Evolutionary conservation across 2,797 vertebrate genomes (phyloP), one percentile per base, ranked within the genome.

Genomic region (Oryzias sinensis): DNA sequence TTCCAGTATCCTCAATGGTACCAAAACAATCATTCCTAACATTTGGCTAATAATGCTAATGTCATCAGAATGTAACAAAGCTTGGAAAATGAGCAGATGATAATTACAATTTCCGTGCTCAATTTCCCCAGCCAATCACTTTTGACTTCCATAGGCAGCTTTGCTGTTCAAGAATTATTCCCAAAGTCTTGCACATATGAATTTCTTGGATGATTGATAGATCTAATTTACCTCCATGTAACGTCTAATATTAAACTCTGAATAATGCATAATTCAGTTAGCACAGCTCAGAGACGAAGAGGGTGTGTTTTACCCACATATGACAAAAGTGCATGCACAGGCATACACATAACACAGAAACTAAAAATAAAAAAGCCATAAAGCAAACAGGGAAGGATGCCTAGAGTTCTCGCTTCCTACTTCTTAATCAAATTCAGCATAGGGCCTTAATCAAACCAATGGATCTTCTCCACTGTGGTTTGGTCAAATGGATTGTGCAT

Each of bases 201-300:
- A 68, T 73, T 70, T 80, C 79, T 78, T 14, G 40, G 61, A 56
- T 90, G 90, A 91, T 82, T 91, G 89, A 93, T 92, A 56, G 77
- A 63, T 89, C 69, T 81, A 91, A 90, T 90, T 90, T 88, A 87
- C 81, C 81, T 79, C 60, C 71, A 76, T 70, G 79, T 84, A 85
- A 87, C 49, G 56, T 82, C 75, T 85, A 79, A 89, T 90, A 90
- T 91, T 87, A 87, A 88, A 85, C 61, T 83, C 73, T 84, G 86
- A 91, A 87, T 90, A 81, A 91, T 90, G 81, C 75, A 89, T 87
- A 76, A 86, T 82, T 89, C 70, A 69, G 65, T 79, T 75, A 75
- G 74, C 60, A 45, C 45, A n/a, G 59, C 61, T 22, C 58, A 77
- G 49, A 62, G 63, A 71, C 1, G 53, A 49, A 17, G 40, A 53